Evolutionary conservation across 2,113 vertebrate species (phyloP).

Genomic region (Caranx melampygus): DNA sequence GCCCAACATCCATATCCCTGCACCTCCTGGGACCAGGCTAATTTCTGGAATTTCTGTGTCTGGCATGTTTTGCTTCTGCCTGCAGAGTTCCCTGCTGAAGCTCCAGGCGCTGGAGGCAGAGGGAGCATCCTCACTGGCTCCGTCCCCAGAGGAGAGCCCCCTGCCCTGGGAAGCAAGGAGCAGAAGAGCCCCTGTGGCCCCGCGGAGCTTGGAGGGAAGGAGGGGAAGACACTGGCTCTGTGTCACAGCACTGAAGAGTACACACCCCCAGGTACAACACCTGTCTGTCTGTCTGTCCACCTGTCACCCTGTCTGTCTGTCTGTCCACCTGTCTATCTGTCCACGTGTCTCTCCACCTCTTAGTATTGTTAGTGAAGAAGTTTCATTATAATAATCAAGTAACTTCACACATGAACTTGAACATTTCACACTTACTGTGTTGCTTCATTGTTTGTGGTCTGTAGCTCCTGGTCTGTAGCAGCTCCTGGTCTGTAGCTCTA

Average conservation of each 20-base stretch:
- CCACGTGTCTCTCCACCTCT: too few relatives aligned
- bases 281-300: too few relatives aligned
- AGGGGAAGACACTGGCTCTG: conserved; percentile 50
- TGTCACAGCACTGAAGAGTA: conserved; percentile 79
- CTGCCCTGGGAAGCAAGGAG: conserved; percentile 84
- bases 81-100: conserved; percentile 95
- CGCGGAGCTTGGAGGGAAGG: conserved; percentile 51
- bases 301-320: too few relatives aligned
- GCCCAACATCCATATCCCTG: neutral
- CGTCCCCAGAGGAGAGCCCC: conserved; percentile 87
- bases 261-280: conserved; percentile 82
- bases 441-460: too few relatives aligned
- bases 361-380: too few relatives aligned
- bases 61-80: conserved; percentile 96
- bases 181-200: conserved; percentile 63
- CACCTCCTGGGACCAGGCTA: conserved; percentile 41
- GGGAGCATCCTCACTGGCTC: conserved; percentile 85
- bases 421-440: too few relatives aligned
- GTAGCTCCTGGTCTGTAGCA: too few relatives aligned
- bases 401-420: too few relatives aligned
- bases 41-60: conserved; percentile 42
- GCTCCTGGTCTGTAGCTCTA: too few relatives aligned
- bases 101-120: conserved; percentile 91
- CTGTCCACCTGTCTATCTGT: too few relatives aligned
- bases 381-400: too few relatives aligned